A percentile compares a stretch with the other conserved stretches of the same genome.
These are phyloP conservation scores for Ifrita kowaldi DNA, from an alignment of 2,113 vertebrate genomes.

Conservation along the genomic window DNA sequence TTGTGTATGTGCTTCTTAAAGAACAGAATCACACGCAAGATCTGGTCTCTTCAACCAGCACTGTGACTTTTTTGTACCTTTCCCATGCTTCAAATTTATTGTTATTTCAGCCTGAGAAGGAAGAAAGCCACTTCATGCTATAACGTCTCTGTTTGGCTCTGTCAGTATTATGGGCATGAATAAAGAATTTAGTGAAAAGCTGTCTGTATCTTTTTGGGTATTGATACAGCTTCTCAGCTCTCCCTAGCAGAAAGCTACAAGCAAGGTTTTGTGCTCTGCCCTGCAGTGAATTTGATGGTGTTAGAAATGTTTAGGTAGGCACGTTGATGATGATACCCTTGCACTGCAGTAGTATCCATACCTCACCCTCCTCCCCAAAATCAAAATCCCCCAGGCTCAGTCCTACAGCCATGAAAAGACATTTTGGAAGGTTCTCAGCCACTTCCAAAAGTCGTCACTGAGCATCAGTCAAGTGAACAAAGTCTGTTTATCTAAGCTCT, in stretches of 20 bases:
- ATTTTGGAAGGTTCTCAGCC: background rate
- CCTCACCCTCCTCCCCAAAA: background rate
- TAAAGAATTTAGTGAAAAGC: background rate
- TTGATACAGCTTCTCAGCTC: background rate
- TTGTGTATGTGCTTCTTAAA: background rate
- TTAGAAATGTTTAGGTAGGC: background rate
- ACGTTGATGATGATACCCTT: fast-evolving
- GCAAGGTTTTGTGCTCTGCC: background rate
- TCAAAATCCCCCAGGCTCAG: background rate
- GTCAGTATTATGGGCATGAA: background rate
- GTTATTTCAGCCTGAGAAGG: background rate
- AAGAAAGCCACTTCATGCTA: background rate
- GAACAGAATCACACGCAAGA: background rate
- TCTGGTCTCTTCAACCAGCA: background rate
- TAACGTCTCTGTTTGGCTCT: background rate
- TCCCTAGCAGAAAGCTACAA: background rate
- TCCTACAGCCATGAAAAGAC: background rate
- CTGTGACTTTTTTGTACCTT: background rate
- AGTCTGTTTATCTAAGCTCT: background rate
- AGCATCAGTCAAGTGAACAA: background rate
- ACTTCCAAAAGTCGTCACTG: background rate
- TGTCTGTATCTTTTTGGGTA: background rate
- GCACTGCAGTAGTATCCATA: background rate
- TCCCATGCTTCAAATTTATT: background rate
- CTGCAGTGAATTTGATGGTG: background rate